Base-by-base conservation (phyloP, 2,888 invertebrate genomes). In the Hirtodrosophila duncani region DNA sequence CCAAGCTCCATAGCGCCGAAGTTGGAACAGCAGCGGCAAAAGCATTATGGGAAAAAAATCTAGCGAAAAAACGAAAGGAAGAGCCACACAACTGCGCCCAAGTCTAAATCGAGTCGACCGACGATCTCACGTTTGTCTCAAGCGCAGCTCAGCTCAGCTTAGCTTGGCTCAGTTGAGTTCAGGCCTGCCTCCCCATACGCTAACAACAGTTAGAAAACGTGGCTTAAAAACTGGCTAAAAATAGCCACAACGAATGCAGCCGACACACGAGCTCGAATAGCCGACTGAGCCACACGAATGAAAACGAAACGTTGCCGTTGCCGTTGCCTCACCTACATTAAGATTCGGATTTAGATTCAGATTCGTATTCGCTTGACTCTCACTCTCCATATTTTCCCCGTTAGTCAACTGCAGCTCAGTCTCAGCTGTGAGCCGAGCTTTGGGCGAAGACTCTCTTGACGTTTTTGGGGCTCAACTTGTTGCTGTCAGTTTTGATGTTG, bases 1-100 rank as follows among this genome's bases (percentile, higher is more conserved):
- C 48, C 63, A 43, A 11, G 1, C 27, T 6, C 16, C 30, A 31
- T 16, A 16, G 30, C 52, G 20, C 11, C 46, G 33, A 29, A 50
- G 53, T 51, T 44, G 42, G 42, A 48, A 31, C 45, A 59, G 44
- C 39, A 56, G 39, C 58, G 33, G 29, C 48, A 59, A 82, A 63
- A 69, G 79, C 82, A 84, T 82, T 83, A 70, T 83, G 83, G 83
- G 83, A 83, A 83, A 84, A 80, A 84, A 83, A 79, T 78, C 63
- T 65, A 67, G 80, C 64, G 62, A 82, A n/a, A n/a, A 83, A 85
- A 83, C 84, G 85, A 85, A 85, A 85, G 85, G 85, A 85, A 85
- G 85, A 85, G 85, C 81, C 70, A 65, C 69, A 63, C n/a, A n/a
- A n/a, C 77, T 68, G 63, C 60, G 55, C 64, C 64, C 63, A 75